Percentiles rank a stretch among this genome's conserved stretches.
Conservation (phyloP, 2,113 vertebrate species). For the Carettochelys insculpta region DNA sequence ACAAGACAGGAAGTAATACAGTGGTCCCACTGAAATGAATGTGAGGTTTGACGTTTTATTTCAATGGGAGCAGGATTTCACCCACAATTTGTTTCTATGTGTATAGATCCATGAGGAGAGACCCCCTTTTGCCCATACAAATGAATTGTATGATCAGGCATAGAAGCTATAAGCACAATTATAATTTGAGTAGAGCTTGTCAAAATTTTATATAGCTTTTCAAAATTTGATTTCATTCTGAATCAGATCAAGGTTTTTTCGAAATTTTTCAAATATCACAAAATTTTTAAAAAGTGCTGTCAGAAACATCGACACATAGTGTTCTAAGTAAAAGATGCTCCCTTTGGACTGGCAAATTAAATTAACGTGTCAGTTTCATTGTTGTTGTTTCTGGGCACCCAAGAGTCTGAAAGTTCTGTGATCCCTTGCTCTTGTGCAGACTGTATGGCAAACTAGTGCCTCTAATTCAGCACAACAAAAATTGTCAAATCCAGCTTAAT, state of each 20-base stretch:
- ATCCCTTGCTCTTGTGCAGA: neutral
- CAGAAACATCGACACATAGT: neutral
- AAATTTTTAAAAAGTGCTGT: neutral
- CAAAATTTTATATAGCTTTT: neutral
- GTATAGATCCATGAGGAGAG: neutral
- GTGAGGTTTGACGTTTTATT: neutral
- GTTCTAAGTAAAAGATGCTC: neutral
- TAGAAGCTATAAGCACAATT: neutral
- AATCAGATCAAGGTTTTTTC: neutral
- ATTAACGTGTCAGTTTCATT: neutral
- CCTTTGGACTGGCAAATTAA: neutral
- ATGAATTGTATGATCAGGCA: neutral
- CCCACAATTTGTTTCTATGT: neutral
- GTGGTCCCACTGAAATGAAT: neutral
- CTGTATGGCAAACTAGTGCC: neutral
- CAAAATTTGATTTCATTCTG: neutral
- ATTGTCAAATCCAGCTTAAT: neutral
- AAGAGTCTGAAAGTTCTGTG: neutral
- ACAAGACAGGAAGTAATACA: neutral
- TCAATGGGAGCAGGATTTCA: neutral
- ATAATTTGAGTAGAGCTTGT: neutral
- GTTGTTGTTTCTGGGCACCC: neutral
- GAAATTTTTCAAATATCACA: constrained; percentile 17
- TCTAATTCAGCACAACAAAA: neutral
- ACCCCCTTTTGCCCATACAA: neutral